Evolutionary conservation across 2,888 invertebrate genomes (phyloP).

Genomic region (Diadromus collaris): DNA sequence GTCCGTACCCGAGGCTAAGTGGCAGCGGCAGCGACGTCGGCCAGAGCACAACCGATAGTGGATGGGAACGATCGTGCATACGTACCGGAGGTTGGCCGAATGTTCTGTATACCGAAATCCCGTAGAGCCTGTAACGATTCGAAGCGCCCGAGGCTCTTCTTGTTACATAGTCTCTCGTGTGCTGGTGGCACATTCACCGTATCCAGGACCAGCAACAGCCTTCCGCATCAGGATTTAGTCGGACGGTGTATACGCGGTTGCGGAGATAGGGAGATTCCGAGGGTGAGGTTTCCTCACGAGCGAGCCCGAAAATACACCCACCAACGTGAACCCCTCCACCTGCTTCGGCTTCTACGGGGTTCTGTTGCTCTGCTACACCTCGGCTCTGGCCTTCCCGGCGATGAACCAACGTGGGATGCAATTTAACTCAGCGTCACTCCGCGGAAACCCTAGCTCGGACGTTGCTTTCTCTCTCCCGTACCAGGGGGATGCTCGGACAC

Average conservation of each 20-base stretch:
- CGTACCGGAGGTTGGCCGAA: slow-evolving; percentile 17
- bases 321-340: slow-evolving; percentile 38
- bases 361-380: slow-evolving; percentile 37
- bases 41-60: slow-evolving; percentile 14
- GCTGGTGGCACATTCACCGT: slow-evolving; percentile 23
- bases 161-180: slow-evolving; percentile 17
- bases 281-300: slow-evolving; percentile 15
- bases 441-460: slow-evolving; percentile 12
- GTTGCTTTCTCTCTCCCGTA: slow-evolving; percentile 9
- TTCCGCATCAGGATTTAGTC: slow-evolving; percentile 32
- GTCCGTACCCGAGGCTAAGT: slow-evolving; percentile 24
- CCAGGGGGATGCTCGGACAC: neutral
- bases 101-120: slow-evolving; percentile 42
- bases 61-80: slow-evolving; percentile 41
- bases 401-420: slow-evolving; percentile 38
- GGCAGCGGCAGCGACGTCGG: slow-evolving; percentile 21
- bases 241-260: slow-evolving; percentile 24
- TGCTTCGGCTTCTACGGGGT: slow-evolving; percentile 31
- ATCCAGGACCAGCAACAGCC: slow-evolving; percentile 18
- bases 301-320: slow-evolving; percentile 46
- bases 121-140: slow-evolving; percentile 40
- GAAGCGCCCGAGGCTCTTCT: slow-evolving; percentile 27
- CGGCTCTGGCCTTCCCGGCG: slow-evolving; percentile 17
- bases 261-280: neutral
- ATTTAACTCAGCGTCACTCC: slow-evolving; percentile 44